Base-by-base conservation (phyloP, 2,113 vertebrate genomes). In the Platanista minor region DNA sequence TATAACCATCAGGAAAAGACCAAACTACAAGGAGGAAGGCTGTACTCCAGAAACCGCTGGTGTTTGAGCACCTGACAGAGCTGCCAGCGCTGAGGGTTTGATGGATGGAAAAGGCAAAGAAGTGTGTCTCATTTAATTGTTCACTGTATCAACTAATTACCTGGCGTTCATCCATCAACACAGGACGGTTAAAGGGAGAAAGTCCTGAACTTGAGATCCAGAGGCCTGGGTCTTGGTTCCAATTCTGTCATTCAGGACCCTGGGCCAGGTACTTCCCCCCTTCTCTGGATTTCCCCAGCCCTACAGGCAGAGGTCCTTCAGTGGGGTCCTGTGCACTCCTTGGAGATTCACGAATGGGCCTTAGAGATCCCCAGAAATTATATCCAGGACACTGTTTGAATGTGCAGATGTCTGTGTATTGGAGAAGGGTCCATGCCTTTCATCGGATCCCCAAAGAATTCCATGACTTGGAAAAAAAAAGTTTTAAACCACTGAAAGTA, bases 91-190 rank as follows among this genome's bases (percentile, higher is more conserved):
- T 43, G 86, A 94, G 59, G 57, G 36, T 25, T 71, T 97, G 96
- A 98, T 82, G 81, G 49, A 97, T 97, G 81, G 87, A 87, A 80
- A 82, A 90, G 69, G 64, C 92, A 62, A 85, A 94, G 85, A n/a
- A 87, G 43, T 87, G 41, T 33, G 83, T 91, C 96, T 94, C 87
- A 46, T 82, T 94, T 95, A 88, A 97, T 95, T 96, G 85, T 67
- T 97, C 95, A 25, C 31, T 41, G 36, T 67, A 96, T 91, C 92
- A 92, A 90, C 75, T 96, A 85, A 96, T 97, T 90, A 92, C 91
- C 66, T 5, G 17, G 78, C 2, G 0, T 81, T 92, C 94, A 84
- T 95, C 85, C 66, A 72, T 97, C 96, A 95, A 18, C 90, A n/a
- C n/a, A 4, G 49, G 59, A 61, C n/a, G 54, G 31, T 20, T 41